A percentile compares a stretch with the other conserved stretches of the same genome.
Evolutionary conservation across 2,888 invertebrate species (phyloP).

Genomic region (Carterocephalus palaemon): DNA sequence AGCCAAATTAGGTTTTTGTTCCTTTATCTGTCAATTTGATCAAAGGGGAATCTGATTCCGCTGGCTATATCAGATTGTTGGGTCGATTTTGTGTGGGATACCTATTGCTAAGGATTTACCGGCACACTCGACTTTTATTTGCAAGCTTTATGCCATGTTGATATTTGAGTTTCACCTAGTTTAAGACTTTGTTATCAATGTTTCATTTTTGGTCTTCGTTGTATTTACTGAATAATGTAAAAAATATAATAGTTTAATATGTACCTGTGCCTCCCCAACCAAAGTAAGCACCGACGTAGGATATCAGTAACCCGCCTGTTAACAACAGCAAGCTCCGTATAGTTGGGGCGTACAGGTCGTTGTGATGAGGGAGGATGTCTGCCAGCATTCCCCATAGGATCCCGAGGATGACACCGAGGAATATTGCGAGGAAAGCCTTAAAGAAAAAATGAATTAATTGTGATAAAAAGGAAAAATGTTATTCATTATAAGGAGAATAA

Average conservation of each 20-base stretch:
- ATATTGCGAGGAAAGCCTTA: slow-evolving; percentile 63
- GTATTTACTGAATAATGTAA: too few species aligned
- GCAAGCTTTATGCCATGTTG: not conserved
- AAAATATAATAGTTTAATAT: not conserved
- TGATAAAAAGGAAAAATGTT: too few species aligned
- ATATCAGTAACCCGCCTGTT: slow-evolving; percentile 55
- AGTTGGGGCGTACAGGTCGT: slow-evolving; percentile 60
- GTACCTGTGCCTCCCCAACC: slow-evolving; percentile 70
- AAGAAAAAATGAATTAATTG: slow-evolving; percentile 35
- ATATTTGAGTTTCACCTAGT: not conserved
- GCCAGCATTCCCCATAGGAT: slow-evolving; percentile 62
- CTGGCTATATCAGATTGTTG: slow-evolving; percentile 11
- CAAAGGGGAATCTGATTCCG: slow-evolving; percentile 18
- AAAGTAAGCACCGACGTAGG: slow-evolving; percentile 53
- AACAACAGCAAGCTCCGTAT: slow-evolving; percentile 64
- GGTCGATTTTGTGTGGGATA: slow-evolving; percentile 5
- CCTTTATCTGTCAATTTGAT: slow-evolving; percentile 22
- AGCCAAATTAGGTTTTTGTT: slow-evolving; percentile 31
- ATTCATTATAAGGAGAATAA: too few species aligned
- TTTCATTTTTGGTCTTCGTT: too few species aligned
- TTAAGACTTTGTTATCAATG: too few species aligned
- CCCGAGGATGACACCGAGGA: slow-evolving; percentile 59
- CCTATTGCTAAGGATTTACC: slow-evolving; percentile 5
- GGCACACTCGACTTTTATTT: slow-evolving; percentile 1
- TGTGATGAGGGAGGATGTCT: slow-evolving; percentile 62